Evolutionary conservation across 92 coral and sea anemone genomes (phyloP).

Genomic region (Heliopora coerulea): DNA sequence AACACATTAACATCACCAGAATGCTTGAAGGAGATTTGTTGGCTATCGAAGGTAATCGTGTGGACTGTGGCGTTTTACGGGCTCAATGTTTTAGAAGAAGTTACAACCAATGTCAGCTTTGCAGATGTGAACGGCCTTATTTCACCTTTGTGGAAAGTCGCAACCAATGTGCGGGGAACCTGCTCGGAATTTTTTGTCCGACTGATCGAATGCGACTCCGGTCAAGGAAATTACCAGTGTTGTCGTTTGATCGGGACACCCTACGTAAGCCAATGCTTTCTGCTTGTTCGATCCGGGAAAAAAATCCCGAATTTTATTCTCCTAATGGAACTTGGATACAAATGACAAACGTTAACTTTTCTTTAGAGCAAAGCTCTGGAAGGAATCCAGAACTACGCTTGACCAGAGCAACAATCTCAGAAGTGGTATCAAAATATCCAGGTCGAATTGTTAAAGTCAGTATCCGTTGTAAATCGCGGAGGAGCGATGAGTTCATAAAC

Average conservation of each 20-base stretch:
- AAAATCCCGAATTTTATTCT: not conserved
- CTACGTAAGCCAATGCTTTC: too few relatives aligned
- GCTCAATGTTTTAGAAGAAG: not conserved
- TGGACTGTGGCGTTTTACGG: not conserved
- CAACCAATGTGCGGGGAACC: constrained; percentile 3
- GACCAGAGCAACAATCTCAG: not conserved
- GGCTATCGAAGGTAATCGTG: not conserved
- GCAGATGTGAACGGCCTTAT: not conserved
- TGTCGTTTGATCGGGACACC: too few relatives aligned
- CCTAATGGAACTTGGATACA: not conserved
- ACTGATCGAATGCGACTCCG: not conserved
- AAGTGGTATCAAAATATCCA: not conserved
- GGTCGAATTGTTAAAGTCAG: constrained; percentile 10
- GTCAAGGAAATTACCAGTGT: too few relatives aligned
- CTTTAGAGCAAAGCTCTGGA: not conserved
- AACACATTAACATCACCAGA: constrained; percentile 23
- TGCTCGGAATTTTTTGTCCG: too few relatives aligned
- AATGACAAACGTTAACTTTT: not conserved
- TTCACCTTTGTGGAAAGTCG: constrained; percentile 9
- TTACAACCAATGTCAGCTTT: not conserved
- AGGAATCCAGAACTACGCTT: not conserved
- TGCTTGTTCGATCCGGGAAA: too few relatives aligned
- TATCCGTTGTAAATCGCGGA: constrained; percentile 9
- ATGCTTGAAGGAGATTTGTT: constrained; percentile 6
- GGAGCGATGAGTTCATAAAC: not conserved